phyloP scores from a whole-genome alignment of 64 coral and sea anemone species.

The Platygyra sinensis region DNA sequence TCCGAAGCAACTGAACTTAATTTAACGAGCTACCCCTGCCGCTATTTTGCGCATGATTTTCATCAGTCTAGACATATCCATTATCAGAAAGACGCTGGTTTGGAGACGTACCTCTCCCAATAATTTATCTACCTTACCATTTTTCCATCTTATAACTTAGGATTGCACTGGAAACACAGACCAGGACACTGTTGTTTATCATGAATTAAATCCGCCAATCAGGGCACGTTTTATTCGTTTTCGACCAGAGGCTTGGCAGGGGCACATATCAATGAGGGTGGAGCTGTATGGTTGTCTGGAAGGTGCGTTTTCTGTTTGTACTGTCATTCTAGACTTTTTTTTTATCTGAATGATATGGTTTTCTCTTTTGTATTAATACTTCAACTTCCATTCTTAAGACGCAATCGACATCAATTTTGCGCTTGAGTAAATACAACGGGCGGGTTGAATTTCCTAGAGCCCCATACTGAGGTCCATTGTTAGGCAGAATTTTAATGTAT shows the following conservation, averaged over 20 bases:
- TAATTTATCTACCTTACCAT: not conserved
- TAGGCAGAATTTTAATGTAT: too few relatives aligned
- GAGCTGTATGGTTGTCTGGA: not conserved
- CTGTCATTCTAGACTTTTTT: not conserved
- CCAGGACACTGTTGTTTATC: not conserved
- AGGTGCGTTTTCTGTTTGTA: not conserved
- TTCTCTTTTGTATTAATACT: not conserved
- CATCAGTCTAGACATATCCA: too few relatives aligned
- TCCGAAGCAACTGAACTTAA: too few relatives aligned
- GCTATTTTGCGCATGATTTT: too few relatives aligned
- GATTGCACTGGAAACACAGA: not conserved
- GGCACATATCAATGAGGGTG: not conserved
- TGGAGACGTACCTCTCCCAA: too few relatives aligned
- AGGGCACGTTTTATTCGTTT: not conserved
- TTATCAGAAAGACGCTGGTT: too few relatives aligned
- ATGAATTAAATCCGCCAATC: not conserved
- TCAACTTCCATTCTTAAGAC: too few relatives aligned
- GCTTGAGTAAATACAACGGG: too few relatives aligned
- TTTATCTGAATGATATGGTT: not conserved
- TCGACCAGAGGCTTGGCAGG: not conserved
- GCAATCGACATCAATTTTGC: too few relatives aligned
- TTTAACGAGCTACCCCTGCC: too few relatives aligned
- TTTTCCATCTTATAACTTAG: not conserved
- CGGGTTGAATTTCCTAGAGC: too few relatives aligned
- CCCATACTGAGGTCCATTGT: too few relatives aligned